Percentiles rank a stretch among this genome's conserved stretches.
Conservation (phyloP, 2,113 vertebrate species). For the Rhinoptilus africanus region DNA sequence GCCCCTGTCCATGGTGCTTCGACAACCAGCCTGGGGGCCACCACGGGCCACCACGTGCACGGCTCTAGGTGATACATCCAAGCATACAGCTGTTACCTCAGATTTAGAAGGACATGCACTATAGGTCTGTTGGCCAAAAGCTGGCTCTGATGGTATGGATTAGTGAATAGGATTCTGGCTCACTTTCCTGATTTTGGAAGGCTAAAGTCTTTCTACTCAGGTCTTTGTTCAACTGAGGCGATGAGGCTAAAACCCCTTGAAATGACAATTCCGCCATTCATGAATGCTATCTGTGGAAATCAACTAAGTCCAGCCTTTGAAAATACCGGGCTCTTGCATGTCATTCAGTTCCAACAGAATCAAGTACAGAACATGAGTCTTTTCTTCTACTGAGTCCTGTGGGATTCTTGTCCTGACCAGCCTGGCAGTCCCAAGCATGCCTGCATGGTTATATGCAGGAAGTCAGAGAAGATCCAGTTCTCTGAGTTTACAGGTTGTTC, state of each 20-base stretch:
- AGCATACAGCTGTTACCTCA: accelerated
- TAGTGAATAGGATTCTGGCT: not conserved
- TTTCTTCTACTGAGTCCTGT: not conserved
- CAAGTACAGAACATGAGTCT: not conserved
- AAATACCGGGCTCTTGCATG: not conserved
- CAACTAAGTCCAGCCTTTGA: not conserved
- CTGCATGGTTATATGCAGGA: not conserved
- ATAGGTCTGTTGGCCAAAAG: not conserved
- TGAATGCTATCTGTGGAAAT: not conserved
- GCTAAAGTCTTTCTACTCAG: not conserved
- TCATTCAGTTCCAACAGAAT: not conserved
- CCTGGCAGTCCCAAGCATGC: not conserved
- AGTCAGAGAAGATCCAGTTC: not conserved
- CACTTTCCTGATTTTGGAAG: not conserved
- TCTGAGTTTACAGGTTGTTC: not conserved
- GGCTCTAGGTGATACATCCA: not conserved
- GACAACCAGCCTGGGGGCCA: accelerated
- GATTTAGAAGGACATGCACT: not conserved
- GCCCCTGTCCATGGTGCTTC: not conserved
- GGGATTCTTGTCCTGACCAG: not conserved
- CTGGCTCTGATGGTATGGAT: not conserved
- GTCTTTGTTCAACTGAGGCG: not conserved
- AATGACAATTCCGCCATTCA: not conserved
- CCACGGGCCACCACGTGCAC: accelerated
- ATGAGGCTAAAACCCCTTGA: not conserved